Evolutionary conservation across 2,113 vertebrate genomes (phyloP).

Genomic region (Hyla sarda): DNA sequence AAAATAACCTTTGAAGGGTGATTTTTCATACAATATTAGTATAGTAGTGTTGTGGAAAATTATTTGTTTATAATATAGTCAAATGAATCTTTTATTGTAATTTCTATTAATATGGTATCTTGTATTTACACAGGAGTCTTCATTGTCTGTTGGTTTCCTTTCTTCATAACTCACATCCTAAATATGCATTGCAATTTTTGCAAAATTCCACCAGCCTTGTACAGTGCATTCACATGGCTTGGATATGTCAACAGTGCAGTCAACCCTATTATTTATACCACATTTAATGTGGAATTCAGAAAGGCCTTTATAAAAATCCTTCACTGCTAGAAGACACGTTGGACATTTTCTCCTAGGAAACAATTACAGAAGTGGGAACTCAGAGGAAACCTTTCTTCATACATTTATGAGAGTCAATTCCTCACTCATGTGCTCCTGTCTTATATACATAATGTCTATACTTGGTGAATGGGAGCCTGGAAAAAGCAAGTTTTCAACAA

Average conservation of each 20-base stretch:
- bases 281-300: conserved; percentile 96
- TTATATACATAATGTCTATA: background rate
- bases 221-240: conserved; percentile 96
- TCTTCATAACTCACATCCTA: conserved; percentile 98
- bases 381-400: background rate
- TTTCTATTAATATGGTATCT: background rate
- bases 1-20: no score
- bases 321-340: conserved; percentile 81
- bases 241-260: conserved; percentile 98
- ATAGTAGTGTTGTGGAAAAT: no score
- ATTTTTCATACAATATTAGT: no score
- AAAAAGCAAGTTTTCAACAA: background rate
- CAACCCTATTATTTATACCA: conserved; percentile 98
- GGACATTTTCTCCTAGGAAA: background rate
- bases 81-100: background rate
- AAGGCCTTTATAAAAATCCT: conserved; percentile 98
- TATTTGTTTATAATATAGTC: no score
- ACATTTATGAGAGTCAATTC: background rate
- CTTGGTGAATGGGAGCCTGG: background rate
- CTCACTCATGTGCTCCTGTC: background rate
- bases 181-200: conserved; percentile 97
- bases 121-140: conserved; percentile 84
- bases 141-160: conserved; percentile 98
- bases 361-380: background rate
- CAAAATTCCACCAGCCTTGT: conserved; percentile 88